Conservation (phyloP, 2,888 invertebrate species). For the Zelleria hepariella region DNA sequence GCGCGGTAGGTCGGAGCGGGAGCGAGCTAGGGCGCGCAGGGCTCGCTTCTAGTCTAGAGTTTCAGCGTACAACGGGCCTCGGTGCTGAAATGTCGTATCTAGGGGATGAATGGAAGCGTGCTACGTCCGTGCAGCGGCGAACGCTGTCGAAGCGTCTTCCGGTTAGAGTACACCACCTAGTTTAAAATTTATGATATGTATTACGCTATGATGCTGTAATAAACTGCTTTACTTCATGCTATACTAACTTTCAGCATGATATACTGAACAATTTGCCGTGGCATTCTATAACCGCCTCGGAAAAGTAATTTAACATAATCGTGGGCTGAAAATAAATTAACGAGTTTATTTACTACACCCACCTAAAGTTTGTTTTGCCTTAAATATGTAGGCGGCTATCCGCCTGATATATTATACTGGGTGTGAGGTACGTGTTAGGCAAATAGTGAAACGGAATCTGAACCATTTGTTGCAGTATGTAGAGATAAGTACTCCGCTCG, state of each 20-base stretch:
- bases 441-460: neutral
- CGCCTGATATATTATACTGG: too few relatives aligned
- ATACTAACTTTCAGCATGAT: neutral
- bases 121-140: slow-evolving; percentile 65
- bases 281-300: neutral
- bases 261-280: neutral
- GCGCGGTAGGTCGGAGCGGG: slow-evolving; percentile 36
- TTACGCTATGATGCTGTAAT: slow-evolving; percentile 6
- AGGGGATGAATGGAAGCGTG: slow-evolving; percentile 70
- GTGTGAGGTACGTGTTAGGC: too few relatives aligned
- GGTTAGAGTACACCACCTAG: slow-evolving; percentile 66
- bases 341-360: neutral
- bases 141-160: slow-evolving; percentile 67
- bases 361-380: neutral
- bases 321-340: neutral
- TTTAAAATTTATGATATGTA: slow-evolving; percentile 13
- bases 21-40: slow-evolving; percentile 39
- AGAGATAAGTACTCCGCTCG: too few relatives aligned
- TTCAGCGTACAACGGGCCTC: slow-evolving; percentile 53
- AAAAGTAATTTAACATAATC: neutral
- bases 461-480: neutral
- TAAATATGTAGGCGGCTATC: neutral
- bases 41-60: slow-evolving; percentile 57
- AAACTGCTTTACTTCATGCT: slow-evolving; percentile 1
- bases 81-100: slow-evolving; percentile 47